These are phyloP conservation scores for Porites lobata DNA, from an alignment of 92 coral and sea anemone species.

Conservation along the genomic window DNA sequence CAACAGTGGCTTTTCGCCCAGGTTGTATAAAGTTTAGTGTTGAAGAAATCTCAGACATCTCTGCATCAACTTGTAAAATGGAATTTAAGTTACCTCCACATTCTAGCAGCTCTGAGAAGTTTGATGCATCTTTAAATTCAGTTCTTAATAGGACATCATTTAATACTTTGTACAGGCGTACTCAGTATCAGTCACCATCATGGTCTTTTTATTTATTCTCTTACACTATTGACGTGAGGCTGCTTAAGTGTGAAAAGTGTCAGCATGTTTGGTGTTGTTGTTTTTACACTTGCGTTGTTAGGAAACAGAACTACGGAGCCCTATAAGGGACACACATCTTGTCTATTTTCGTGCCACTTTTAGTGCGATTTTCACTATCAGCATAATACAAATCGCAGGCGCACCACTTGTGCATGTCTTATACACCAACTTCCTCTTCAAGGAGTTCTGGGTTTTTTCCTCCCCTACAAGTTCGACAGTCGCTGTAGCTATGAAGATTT, in stretches of 20 bases:
- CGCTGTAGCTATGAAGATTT: background rate
- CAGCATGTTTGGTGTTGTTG: too few species aligned
- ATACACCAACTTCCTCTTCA: background rate
- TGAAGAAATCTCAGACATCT: too few species aligned
- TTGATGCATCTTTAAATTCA: constrained; percentile 29
- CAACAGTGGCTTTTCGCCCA: too few species aligned
- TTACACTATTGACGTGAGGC: too few species aligned
- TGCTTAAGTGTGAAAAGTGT: too few species aligned
- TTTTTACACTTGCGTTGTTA: too few species aligned
- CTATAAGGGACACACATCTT: constrained; percentile 28
- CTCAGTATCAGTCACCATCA: too few species aligned
- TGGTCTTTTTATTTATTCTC: too few species aligned
- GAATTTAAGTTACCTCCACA: constrained; percentile 30
- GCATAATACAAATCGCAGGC: background rate
- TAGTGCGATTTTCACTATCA: constrained; percentile 20
- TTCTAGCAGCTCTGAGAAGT: constrained; percentile 4
- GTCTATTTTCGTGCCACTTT: constrained; percentile 24
- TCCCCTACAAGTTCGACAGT: too few species aligned
- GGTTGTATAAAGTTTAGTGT: too few species aligned
- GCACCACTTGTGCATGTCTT: background rate
- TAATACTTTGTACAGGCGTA: background rate
- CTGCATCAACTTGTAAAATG: background rate
- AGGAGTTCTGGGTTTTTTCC: background rate
- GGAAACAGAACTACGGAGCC: constrained; percentile 1
- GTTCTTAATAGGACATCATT: constrained; percentile 24